phyloP scores from a whole-genome alignment of 1,140 invertebrate species.

The Heterodera schachtii region DNA sequence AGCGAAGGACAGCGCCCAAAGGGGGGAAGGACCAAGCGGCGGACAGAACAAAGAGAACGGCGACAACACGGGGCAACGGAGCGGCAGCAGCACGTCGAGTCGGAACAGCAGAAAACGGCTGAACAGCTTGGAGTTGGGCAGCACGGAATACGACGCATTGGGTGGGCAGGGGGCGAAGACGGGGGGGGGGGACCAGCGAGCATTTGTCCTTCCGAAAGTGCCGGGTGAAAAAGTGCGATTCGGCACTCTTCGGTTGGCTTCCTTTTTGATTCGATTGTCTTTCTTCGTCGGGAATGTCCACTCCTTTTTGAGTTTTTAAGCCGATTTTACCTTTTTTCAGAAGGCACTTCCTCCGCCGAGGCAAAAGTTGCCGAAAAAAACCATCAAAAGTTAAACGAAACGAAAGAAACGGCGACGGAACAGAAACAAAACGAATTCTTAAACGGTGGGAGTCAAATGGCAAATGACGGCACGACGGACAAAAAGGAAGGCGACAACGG shows the following conservation, averaged over 20 bases:
- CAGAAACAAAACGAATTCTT: background rate
- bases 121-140: conserved; percentile 8
- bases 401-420: background rate
- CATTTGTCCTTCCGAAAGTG: no score
- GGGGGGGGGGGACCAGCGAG: background rate
- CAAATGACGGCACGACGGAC: background rate
- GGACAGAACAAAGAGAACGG: conserved; percentile 5
- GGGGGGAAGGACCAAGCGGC: background rate
- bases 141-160: background rate
- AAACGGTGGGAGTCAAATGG: background rate
- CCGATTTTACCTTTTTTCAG: background rate
- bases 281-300: no score
- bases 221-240: no score
- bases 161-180: background rate
- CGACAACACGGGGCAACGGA: background rate
- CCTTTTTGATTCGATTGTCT: no score
- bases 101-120: background rate
- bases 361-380: background rate
- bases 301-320: no score
- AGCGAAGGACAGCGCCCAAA: background rate
- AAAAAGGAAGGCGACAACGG: background rate
- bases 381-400: background rate
- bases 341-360: background rate
- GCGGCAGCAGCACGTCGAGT: background rate
- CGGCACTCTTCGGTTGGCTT: no score